These are phyloP conservation scores for Drosophila triauraria DNA, from an alignment of 1,140 invertebrate species.

Conservation along the genomic window DNA sequence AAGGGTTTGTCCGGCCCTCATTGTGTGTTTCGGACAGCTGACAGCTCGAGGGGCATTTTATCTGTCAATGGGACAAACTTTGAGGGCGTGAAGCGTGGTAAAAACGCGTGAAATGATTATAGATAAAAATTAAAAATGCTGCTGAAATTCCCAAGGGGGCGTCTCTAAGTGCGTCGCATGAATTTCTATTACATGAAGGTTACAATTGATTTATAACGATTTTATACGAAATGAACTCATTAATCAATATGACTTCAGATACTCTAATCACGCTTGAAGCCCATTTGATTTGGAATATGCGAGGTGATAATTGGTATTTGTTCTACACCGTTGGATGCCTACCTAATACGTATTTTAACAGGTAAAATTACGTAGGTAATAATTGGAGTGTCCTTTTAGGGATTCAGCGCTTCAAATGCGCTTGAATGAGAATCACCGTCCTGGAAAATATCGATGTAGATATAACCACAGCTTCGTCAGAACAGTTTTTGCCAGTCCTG, in stretches of 20 bases:
- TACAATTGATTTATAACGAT: neutral
- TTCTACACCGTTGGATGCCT: no score
- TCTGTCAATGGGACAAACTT: constrained; percentile 17
- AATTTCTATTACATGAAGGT: neutral
- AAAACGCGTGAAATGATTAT: constrained; percentile 60
- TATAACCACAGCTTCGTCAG: neutral
- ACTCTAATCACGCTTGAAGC: no score
- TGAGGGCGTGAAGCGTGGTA: constrained; percentile 34
- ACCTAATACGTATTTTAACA: no score
- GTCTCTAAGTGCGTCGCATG: constrained; percentile 16
- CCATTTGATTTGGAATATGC: no score
- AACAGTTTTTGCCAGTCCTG: constrained; percentile 1
- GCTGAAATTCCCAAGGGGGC: constrained; percentile 15
- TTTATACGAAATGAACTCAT: neutral
- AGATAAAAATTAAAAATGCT: constrained; percentile 41
- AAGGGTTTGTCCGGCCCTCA: constrained; percentile 41
- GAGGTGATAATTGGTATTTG: no score
- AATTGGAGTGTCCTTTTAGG: neutral
- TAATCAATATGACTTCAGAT: neutral
- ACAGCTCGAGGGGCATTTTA: constrained; percentile 41
- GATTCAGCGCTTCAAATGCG: neutral
- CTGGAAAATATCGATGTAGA: neutral
- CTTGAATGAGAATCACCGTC: neutral
- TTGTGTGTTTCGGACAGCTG: constrained; percentile 37
- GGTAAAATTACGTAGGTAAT: neutral